These are phyloP conservation scores for Tetragonula carbonaria DNA, from an alignment of 2,888 invertebrate species.

Conservation along the genomic window DNA sequence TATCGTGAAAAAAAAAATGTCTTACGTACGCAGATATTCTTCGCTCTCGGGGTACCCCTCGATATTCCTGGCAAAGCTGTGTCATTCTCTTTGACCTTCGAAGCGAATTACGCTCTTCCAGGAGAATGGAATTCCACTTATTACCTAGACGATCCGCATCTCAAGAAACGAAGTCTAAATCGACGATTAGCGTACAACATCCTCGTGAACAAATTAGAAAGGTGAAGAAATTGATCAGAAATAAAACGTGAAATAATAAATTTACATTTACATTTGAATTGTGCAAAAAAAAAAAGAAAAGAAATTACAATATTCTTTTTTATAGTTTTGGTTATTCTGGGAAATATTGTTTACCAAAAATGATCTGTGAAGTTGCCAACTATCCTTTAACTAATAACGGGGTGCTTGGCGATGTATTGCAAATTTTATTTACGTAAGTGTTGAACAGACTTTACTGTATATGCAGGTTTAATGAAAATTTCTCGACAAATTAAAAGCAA, in stretches of 20 bases:
- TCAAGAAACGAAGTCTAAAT: conserved; percentile 83
- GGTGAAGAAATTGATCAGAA: conserved; percentile 82
- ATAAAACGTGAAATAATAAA: neutral
- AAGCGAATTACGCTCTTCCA: conserved; percentile 88
- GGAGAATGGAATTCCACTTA: conserved; percentile 84
- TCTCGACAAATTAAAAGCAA: neutral
- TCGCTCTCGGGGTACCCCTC: conserved; percentile 89
- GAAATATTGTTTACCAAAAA: conserved; percentile 86
- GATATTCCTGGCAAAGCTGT: conserved; percentile 89
- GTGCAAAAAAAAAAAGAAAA: neutral
- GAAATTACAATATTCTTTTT: neutral
- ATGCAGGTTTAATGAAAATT: neutral
- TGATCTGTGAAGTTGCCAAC: conserved; percentile 88
- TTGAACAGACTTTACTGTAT: neutral
- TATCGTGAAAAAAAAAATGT: neutral
- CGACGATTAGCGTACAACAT: conserved; percentile 86
- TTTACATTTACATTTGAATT: neutral
- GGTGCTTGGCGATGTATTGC: conserved; percentile 88
- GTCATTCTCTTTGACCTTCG: conserved; percentile 90
- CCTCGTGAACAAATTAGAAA: conserved; percentile 85
- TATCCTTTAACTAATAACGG: conserved; percentile 86
- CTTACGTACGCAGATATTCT: conserved; percentile 85
- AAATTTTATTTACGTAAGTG: conserved; percentile 89
- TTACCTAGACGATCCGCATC: conserved; percentile 62
- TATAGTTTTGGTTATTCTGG: conserved; percentile 85